Conservation (phyloP, 2,113 vertebrate species). For the Tylochromis polylepis region DNA sequence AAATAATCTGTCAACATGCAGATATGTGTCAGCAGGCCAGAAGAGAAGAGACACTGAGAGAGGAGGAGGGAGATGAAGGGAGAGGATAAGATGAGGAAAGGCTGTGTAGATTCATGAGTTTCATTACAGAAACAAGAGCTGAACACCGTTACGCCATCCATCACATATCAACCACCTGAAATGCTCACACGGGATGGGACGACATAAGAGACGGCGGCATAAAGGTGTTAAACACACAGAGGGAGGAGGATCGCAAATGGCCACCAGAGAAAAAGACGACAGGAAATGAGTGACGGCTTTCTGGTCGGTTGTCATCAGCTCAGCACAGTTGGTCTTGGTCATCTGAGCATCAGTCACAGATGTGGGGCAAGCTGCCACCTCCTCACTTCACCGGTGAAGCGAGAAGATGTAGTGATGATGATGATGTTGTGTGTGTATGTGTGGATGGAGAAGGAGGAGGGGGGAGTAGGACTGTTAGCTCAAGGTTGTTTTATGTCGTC, state of each 20-base stretch:
- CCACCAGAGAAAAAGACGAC: neutral
- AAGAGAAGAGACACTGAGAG: neutral
- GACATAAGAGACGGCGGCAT: neutral
- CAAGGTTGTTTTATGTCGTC: conserved; percentile 18
- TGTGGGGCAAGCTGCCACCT: conserved; percentile 38
- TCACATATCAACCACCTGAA: neutral
- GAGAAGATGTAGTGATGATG: neutral
- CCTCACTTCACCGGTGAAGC: conserved; percentile 30
- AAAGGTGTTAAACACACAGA: neutral
- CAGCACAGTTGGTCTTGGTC: neutral
- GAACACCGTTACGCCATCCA: neutral
- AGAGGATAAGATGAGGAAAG: neutral
- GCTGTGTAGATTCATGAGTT: neutral
- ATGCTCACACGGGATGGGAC: neutral
- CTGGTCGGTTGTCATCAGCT: neutral
- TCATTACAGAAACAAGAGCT: neutral
- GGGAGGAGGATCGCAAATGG: conserved; percentile 17
- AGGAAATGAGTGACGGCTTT: neutral
- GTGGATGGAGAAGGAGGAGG: neutral
- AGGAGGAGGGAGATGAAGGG: neutral
- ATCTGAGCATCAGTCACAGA: conserved; percentile 29
- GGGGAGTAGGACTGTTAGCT: neutral
- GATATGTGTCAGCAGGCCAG: conserved; percentile 59
- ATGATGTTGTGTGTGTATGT: neutral
- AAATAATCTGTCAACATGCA: conserved; percentile 31